These are phyloP conservation scores for Malacoraja senta DNA, from an alignment of 2,797 vertebrate species.

Conservation along the genomic window DNA sequence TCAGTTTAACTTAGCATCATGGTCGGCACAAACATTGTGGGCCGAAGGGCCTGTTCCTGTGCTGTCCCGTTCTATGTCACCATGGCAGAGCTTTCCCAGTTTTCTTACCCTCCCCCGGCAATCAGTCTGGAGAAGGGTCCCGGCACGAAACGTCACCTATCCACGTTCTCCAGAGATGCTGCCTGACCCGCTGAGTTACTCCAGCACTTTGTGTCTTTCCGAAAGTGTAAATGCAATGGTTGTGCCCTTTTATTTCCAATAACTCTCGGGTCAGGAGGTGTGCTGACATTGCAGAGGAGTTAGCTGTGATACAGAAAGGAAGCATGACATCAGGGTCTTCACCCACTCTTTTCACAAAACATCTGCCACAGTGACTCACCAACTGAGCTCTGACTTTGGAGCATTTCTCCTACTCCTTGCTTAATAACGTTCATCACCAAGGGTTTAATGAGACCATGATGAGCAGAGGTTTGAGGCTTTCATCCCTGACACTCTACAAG, in stretches of 20 bases:
- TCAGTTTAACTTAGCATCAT: no score
- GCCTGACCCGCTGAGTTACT: no score
- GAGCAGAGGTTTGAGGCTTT: background rate
- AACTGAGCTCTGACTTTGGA: slow-evolving; percentile 20
- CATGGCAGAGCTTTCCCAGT: no score
- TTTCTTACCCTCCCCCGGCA: no score
- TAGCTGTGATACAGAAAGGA: background rate
- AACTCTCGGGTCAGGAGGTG: background rate
- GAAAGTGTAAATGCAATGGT: background rate
- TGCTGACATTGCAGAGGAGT: background rate
- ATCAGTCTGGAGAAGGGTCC: no score
- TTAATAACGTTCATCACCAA: background rate
- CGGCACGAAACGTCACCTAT: no score
- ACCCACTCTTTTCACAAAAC: slow-evolving; percentile 2
- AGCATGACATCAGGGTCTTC: background rate
- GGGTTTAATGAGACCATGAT: background rate
- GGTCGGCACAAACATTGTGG: no score
- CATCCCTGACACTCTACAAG: background rate
- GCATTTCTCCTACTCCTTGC: background rate
- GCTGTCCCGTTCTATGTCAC: no score
- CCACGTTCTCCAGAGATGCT: no score
- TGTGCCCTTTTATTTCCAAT: background rate
- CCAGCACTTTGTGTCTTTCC: no score
- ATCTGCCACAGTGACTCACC: slow-evolving; percentile 18
- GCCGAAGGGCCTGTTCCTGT: no score